Evolutionary conservation across 1,140 invertebrate species (phyloP), one percentile per base, ranked within the genome.

Genomic region (Coboldia fuscipes): DNA sequence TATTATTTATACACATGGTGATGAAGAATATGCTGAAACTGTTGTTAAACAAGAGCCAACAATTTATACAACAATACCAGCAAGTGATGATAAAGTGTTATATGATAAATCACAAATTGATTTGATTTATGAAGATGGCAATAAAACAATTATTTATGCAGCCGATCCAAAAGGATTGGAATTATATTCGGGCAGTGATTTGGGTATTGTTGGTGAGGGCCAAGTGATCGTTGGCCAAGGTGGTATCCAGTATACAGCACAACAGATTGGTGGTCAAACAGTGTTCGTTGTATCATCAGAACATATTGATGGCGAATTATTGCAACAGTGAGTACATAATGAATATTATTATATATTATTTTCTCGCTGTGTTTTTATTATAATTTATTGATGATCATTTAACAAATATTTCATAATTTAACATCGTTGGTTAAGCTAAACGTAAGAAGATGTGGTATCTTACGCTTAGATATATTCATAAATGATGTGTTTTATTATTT

Each of bases 121-220:
- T 56, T 54, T 80, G 35, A 80, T 80, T 42, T 80, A 80, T 51
- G 75, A 78, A 46, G 76, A 79, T 41, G 76, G 75, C 18, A 76
- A 76, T 46, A 76, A 79, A 46, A 79, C 75, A 0, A 74, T 80
- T 16, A 78, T 78, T 46, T 80, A 80, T 43, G 79, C 76, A 12
- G 57, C 53, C 15, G 60, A 62, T 37, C 59, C 58, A 41, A 54
- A 62, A 50, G 50, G 56, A 21, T 39, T 60, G 28, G 45, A 57
- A 45, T 55, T 66, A 37, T 51, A 60, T 51, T 47, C 54, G 42
- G 45, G 63, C 44, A 41, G 59, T 47, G 44, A 61, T 46, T 46
- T 67, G 37, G 47, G 65, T 44, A 38, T 54, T 2, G 51, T 54
- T 13, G 51, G 51, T 20, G 51, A 54, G 30, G 51, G 52, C 29